Evolutionary conservation across 1,140 invertebrate genomes (phyloP).

Genomic region (Orussus abietinus): DNA sequence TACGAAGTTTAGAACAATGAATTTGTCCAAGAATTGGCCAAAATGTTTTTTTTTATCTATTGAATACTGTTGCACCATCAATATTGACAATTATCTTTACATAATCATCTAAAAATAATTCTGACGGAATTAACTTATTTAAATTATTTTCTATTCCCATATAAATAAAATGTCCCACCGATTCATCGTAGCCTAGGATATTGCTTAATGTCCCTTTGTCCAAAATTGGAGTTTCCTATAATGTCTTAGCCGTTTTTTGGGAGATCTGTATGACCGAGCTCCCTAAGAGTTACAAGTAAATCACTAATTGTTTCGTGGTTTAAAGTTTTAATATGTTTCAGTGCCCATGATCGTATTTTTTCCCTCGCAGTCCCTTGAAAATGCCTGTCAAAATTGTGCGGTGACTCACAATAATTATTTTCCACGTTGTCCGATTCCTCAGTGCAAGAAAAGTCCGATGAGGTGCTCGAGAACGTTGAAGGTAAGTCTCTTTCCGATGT

Average conservation of each 20-base stretch:
- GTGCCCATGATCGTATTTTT: no score
- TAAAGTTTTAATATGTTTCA: no score
- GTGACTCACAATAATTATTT: no score
- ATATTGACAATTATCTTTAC: conserved; percentile 17
- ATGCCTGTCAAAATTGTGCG: no score
- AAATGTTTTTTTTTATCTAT: conserved; percentile 15
- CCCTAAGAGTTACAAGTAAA: conserved; percentile 3
- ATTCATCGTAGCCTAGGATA: conserved; percentile 8
- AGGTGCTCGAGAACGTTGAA: no score
- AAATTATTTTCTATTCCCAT: conserved; percentile 10
- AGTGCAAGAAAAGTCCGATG: no score
- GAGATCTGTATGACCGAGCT: conserved; percentile 8
- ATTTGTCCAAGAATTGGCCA: conserved; percentile 20
- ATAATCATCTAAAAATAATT: conserved; percentile 4
- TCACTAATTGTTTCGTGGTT: conserved; percentile 6
- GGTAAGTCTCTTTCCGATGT: no score
- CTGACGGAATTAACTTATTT: conserved; percentile 6
- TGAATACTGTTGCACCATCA: conserved; percentile 15
- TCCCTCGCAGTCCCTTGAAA: no score
- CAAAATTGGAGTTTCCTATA: conserved; percentile 16
- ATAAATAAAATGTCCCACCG: conserved; percentile 11
- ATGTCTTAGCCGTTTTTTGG: conserved; percentile 20
- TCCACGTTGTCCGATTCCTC: no score
- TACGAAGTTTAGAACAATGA: conserved; percentile 8
- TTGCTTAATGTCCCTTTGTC: conserved; percentile 2